Base-by-base conservation (phyloP, 1,140 invertebrate genomes). In the Mamestra configurata region DNA sequence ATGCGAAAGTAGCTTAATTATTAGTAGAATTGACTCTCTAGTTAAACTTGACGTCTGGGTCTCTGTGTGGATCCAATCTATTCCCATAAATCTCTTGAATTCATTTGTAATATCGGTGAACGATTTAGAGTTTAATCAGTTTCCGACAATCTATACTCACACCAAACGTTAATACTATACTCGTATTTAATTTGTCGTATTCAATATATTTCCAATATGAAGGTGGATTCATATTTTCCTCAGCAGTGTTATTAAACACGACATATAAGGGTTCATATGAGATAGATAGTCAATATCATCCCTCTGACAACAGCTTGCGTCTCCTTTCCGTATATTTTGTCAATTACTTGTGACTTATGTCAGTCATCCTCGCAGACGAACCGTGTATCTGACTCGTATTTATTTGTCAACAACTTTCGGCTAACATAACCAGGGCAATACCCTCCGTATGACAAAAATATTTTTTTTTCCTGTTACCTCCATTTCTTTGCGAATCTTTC, bases 401-500 rank as follows among this genome's bases (percentile, higher is more conserved):
- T 46, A 15, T 55, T 55, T 22, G 20, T 55, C 22, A 55, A 53
- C 18, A 8, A 53, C 53, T 55, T 24, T 27, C 22, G 18, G 3
- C 20, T 8, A 24, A 55, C 10, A 55, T 55, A 55, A 13, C 10
- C 22, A 24, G 20, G 53, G 53, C 53, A 24, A 55, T 46, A 46
- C 11, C 10, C 53, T 24, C 13, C 8, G 22, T 24, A 55, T 0
- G 6, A 55, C 11, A 24, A 55, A 20, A 10, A 24, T n/a, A 24
- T 10, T 55, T 8, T 53, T 22, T 55, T 55, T 55, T 55, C 53
- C 20, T 55, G 20, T 55, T 55, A 1, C 22, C 53, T 7, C 22
- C 53, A 55, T 55, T 55, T 24, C 20, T 55, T 24, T n/a, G 51
- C 22, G 22, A 27, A 55, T 55, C 22, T 55, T 55, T 55, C 22